These are phyloP conservation scores for Chionoecetes opilio DNA, from an alignment of 1,140 invertebrate genomes.

Conservation along the genomic window DNA sequence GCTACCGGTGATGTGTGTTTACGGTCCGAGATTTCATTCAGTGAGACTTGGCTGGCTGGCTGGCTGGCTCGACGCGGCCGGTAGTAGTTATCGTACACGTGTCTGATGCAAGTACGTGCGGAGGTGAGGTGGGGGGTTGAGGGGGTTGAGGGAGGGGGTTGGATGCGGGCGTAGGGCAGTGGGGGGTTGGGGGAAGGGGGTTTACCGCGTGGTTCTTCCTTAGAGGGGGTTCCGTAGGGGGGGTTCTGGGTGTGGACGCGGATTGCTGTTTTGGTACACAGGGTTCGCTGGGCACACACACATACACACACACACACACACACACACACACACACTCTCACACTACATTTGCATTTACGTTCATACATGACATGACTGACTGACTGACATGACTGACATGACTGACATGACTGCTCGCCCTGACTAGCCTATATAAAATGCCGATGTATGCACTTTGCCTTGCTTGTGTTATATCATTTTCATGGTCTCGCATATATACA, in stretches of 20 bases:
- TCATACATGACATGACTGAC: no score
- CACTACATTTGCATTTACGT: constrained; percentile 1
- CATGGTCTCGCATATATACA: no score
- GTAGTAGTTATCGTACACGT: constrained; percentile 19
- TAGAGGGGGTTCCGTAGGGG: background rate
- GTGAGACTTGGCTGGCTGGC: background rate
- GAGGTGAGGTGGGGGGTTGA: background rate
- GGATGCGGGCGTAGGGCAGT: background rate
- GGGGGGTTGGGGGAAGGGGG: background rate
- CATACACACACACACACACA: background rate
- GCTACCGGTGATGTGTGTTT: background rate
- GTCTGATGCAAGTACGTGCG: constrained; percentile 3
- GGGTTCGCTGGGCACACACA: background rate
- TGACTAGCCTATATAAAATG: background rate
- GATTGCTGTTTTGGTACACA: constrained; percentile 28
- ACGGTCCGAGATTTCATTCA: background rate
- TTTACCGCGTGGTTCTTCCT: background rate
- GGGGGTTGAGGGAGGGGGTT: background rate
- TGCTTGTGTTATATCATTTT: background rate
- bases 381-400: no score
- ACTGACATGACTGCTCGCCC: no score
- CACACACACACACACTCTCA: background rate
- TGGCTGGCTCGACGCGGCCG: background rate
- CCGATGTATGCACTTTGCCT: background rate
- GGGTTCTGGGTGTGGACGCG: background rate